These are phyloP conservation scores for Sinopyrophorus schimmeli DNA, from an alignment of 2,888 invertebrate genomes.

Conservation along the genomic window DNA sequence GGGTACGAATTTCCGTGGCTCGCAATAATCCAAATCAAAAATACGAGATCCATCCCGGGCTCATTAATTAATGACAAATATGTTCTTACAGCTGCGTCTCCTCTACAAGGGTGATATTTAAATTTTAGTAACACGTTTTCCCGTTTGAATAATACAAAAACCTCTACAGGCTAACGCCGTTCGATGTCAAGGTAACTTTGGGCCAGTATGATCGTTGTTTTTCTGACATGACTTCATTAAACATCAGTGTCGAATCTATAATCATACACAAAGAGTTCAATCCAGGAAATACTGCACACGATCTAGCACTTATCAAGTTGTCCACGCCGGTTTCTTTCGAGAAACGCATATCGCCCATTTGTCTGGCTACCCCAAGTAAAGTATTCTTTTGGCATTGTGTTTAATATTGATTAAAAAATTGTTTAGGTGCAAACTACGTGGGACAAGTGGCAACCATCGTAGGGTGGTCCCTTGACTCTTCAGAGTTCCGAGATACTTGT, in stretches of 20 bases:
- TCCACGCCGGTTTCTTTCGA: slow-evolving; percentile 57
- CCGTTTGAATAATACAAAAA: too few species aligned
- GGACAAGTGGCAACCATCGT: slow-evolving; percentile 59
- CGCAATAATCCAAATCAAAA: slow-evolving; percentile 55
- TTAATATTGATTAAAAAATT: too few species aligned
- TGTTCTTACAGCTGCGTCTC: slow-evolving; percentile 60
- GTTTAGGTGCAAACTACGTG: slow-evolving; percentile 54
- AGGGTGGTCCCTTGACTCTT: slow-evolving; percentile 53
- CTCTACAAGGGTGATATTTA: slow-evolving; percentile 55
- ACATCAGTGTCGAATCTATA: slow-evolving; percentile 58
- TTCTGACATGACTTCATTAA: slow-evolving; percentile 56
- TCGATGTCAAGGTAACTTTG: slow-evolving; percentile 58
- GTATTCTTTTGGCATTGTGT: slow-evolving; percentile 38
- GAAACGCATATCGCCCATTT: slow-evolving; percentile 61
- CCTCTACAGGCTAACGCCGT: slow-evolving; percentile 52
- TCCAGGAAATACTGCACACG: slow-evolving; percentile 58
- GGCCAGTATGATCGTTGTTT: slow-evolving; percentile 61
- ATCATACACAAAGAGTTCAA: slow-evolving; percentile 61
- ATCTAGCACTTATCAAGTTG: slow-evolving; percentile 63
- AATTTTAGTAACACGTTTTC: neutral
- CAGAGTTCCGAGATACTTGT: too few species aligned
- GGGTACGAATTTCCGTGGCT: slow-evolving; percentile 64
- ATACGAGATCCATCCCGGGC: slow-evolving; percentile 52
- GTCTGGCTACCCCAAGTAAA: slow-evolving; percentile 59
- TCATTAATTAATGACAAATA: slow-evolving; percentile 63